phyloP scores from a whole-genome alignment of 2,888 invertebrate genomes.

The Scaptomyza polygonia region DNA sequence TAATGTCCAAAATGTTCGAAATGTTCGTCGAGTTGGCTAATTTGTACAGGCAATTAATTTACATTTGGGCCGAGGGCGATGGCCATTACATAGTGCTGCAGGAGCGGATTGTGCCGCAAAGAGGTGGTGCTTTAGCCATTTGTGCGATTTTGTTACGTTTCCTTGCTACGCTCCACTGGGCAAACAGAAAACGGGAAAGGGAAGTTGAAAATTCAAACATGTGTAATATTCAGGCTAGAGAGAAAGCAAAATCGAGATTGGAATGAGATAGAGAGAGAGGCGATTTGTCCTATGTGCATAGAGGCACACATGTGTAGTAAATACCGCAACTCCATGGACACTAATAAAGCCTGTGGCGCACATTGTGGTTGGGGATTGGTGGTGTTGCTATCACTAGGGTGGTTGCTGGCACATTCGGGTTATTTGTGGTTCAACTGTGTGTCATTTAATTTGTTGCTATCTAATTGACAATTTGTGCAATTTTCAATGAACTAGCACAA shows the following conservation, averaged over 20 bases:
- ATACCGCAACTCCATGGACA: constrained; percentile 46
- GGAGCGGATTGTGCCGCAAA: neutral
- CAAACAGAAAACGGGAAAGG: neutral
- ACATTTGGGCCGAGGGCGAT: constrained; percentile 49
- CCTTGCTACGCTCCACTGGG: constrained; percentile 29
- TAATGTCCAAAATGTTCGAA: constrained; percentile 55
- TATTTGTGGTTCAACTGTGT: constrained; percentile 35
- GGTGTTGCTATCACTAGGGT: neutral
- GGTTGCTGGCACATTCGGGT: constrained; percentile 1
- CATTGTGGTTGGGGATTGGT: constrained; percentile 12
- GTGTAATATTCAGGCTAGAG: neutral
- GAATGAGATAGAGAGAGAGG: neutral
- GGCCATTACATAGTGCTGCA: constrained; percentile 5
- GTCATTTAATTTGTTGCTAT: constrained; percentile 57
- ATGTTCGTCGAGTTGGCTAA: constrained; percentile 62
- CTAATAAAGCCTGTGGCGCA: constrained; percentile 15
- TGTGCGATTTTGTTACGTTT: constrained; percentile 67
- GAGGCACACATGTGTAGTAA: constrained; percentile 43
- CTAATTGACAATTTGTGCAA: constrained; percentile 67
- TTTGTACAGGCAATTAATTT: constrained; percentile 77
- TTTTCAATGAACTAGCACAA: constrained; percentile 44
- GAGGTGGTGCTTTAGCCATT: constrained; percentile 37
- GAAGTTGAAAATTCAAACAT: constrained; percentile 10
- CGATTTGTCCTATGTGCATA: constrained; percentile 35
- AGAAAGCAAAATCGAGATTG: neutral